These are phyloP conservation scores for Ranitomeya imitator DNA, from an alignment of 2,113 vertebrate genomes.

Conservation along the genomic window DNA sequence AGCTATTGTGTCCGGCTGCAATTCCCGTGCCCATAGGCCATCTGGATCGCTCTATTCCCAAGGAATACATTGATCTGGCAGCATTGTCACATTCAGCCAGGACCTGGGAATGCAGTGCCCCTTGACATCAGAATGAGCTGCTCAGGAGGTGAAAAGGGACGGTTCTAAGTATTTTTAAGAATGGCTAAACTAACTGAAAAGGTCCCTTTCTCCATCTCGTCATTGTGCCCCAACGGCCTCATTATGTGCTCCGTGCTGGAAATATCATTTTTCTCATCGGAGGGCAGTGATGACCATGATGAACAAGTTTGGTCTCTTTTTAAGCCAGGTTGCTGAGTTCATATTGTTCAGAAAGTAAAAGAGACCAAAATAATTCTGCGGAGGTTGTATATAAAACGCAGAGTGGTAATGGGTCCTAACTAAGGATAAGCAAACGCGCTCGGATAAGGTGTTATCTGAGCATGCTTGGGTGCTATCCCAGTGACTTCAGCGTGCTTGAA, in stretches of 20 bases:
- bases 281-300: background rate
- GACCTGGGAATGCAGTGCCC: slow-evolving; percentile 70
- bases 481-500: too few species aligned
- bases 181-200: slow-evolving; percentile 35
- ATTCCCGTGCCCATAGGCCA: slow-evolving; percentile 74
- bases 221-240: slow-evolving; percentile 9
- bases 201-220: background rate
- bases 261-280: slow-evolving; percentile 24
- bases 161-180: slow-evolving; percentile 35
- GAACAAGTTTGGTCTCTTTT: slow-evolving; percentile 1
- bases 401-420: background rate
- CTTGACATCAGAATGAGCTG: slow-evolving; percentile 69
- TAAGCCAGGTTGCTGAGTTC: background rate
- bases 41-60: slow-evolving; percentile 80
- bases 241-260: background rate
- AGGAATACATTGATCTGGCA: slow-evolving; percentile 68
- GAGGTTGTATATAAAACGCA: background rate
- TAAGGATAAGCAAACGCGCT: too few species aligned
- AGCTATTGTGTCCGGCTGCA: slow-evolving; percentile 70
- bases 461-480: too few species aligned
- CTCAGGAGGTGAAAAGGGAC: slow-evolving; percentile 46
- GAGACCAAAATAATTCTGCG: background rate
- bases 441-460: too few species aligned
- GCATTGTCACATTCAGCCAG: slow-evolving; percentile 64
- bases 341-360: background rate